A percentile compares a stretch with the other conserved stretches of the same genome.
Evolutionary conservation across 2,797 vertebrate genomes (phyloP).

Genomic region (Pseudocheirus occidentalis): DNA sequence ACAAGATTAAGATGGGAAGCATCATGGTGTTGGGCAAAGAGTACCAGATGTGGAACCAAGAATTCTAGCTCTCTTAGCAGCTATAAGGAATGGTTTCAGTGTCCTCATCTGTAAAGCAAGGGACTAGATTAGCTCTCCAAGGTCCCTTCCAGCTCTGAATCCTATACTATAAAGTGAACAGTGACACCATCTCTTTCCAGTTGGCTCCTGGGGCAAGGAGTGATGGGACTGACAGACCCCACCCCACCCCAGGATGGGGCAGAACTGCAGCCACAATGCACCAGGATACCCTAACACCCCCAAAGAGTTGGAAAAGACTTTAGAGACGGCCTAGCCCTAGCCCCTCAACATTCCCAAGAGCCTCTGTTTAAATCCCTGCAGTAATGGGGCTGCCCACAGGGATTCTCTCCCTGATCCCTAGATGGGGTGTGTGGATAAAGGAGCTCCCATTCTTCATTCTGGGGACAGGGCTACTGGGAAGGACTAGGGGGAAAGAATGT

Average conservation of each 20-base stretch:
- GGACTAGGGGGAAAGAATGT: neutral
- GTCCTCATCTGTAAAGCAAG: slow-evolving; percentile 26
- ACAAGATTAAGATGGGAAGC: slow-evolving; percentile 42
- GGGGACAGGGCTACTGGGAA: neutral
- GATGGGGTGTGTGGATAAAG: neutral
- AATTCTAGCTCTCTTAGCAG: slow-evolving; percentile 4
- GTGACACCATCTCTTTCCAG: neutral
- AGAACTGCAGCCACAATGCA: neutral
- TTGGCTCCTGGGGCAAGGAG: neutral
- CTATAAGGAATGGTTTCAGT: slow-evolving; percentile 37
- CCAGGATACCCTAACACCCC: neutral
- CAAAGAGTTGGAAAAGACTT: neutral
- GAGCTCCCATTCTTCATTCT: neutral
- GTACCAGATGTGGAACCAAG: slow-evolving; percentile 15
- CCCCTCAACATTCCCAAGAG: neutral
- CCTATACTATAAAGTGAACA: neutral
- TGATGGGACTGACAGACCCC: neutral
- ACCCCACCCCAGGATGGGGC: slow-evolving; percentile 13
- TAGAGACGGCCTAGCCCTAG: neutral
- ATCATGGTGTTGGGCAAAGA: neutral
- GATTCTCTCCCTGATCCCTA: neutral
- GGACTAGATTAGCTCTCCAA: neutral
- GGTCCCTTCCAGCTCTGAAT: neutral
- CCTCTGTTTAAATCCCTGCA: neutral
- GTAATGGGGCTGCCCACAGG: neutral